Conservation (phyloP, 2,888 invertebrate genomes). For the Caenorhabditis doughertyi region DNA sequence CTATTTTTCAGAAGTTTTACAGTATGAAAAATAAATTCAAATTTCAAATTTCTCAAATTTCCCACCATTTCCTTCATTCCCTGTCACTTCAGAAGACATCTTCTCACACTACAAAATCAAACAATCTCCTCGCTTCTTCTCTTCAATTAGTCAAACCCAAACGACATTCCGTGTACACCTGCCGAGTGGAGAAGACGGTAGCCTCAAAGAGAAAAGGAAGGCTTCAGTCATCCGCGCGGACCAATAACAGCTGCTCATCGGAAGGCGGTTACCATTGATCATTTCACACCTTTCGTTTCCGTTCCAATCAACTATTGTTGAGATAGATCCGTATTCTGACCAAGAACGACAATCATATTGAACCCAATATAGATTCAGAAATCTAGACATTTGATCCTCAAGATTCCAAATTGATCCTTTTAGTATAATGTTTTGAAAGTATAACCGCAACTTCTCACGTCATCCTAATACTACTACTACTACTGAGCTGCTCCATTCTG, state of each 20-base stretch:
- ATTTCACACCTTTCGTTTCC: conserved; percentile 30
- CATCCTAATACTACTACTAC: conserved; percentile 9
- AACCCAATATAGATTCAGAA: too few species aligned
- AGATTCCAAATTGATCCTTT: neutral
- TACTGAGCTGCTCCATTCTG: conserved; percentile 32
- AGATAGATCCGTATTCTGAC: too few species aligned
- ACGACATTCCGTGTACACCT: conserved; percentile 36
- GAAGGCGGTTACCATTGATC: conserved; percentile 10
- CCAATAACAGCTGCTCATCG: conserved; percentile 39
- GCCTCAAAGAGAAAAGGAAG: conserved; percentile 21
- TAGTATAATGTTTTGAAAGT: neutral
- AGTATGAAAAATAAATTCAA: neutral
- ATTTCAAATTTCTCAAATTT: neutral
- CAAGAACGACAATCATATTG: too few species aligned
- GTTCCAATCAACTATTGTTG: neutral
- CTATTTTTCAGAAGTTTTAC: too few species aligned
- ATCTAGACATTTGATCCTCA: neutral
- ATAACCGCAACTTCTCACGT: neutral
- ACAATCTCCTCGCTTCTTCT: conserved; percentile 8
- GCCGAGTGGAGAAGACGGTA: conserved; percentile 20
- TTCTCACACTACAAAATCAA: conserved; percentile 16
- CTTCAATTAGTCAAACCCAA: conserved; percentile 38
- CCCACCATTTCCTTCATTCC: neutral
- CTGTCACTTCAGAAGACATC: conserved; percentile 17
- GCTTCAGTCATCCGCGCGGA: conserved; percentile 13